Percentiles rank a stretch among this genome's conserved stretches.
phyloP scores from a whole-genome alignment of 2,797 vertebrate genomes.

The Ptychadena robeensis region DNA sequence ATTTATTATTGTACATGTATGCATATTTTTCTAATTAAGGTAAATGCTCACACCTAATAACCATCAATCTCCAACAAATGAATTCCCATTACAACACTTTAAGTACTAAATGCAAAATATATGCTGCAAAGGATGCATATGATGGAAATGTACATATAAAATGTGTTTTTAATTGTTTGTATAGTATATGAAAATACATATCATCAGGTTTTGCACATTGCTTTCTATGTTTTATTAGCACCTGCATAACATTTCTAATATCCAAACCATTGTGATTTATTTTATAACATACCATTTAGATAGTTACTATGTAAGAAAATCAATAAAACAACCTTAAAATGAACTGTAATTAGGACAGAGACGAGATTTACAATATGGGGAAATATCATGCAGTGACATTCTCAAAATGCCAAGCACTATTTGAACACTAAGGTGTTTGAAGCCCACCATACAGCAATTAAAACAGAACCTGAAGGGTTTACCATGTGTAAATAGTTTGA shows the following conservation, averaged over 20 bases:
- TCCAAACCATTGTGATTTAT: neutral
- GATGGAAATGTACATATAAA: neutral
- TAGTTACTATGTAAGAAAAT: no score
- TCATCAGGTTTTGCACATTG: no score
- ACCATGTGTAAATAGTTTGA: no score
- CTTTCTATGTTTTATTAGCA: neutral
- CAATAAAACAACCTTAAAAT: no score
- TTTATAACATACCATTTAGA: no score
- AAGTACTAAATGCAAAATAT: neutral
- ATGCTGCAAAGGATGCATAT: neutral
- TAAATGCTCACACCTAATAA: neutral
- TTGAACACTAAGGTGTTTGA: neutral
- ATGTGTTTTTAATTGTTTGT: no score
- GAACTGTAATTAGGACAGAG: no score
- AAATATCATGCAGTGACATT: neutral
- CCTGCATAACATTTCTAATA: neutral
- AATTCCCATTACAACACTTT: neutral
- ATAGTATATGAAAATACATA: neutral
- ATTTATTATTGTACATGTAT: neutral
- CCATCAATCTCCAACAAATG: neutral
- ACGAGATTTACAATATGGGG: neutral
- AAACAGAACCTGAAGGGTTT: neutral
- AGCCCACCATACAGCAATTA: neutral
- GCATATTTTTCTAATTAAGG: neutral
- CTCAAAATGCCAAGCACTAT: no score